Evolutionary conservation across 2,888 invertebrate genomes (phyloP).

Genomic region (Drosophila peninsularis): DNA sequence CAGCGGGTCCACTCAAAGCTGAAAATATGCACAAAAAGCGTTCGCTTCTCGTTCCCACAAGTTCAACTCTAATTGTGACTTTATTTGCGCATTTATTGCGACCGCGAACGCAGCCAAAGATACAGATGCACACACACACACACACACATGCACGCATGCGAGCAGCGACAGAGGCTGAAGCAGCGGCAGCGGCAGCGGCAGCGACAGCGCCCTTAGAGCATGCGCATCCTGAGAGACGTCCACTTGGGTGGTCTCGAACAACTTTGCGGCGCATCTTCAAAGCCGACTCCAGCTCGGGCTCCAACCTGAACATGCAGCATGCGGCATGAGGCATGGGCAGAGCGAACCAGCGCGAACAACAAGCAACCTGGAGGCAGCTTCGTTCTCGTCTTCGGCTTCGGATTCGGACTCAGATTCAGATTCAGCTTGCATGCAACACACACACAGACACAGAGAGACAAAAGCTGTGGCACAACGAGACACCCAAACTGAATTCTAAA

Average conservation of each 20-base stretch:
- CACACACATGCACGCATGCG: slow-evolving; percentile 2
- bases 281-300: slow-evolving; percentile 61
- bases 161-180: slow-evolving; percentile 1
- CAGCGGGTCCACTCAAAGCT: slow-evolving; percentile 33
- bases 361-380: slow-evolving; percentile 51
- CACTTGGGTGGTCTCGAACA: slow-evolving; percentile 84
- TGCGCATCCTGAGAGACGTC: slow-evolving; percentile 66
- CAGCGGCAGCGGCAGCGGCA: slow-evolving; percentile 34
- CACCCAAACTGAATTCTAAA: slow-evolving; percentile 81
- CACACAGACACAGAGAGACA: slow-evolving; percentile 16
- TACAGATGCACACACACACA: slow-evolving; percentile 45
- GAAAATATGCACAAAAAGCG: slow-evolving; percentile 62
- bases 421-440: slow-evolving; percentile 41
- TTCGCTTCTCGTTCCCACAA: slow-evolving; percentile 69
- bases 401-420: slow-evolving; percentile 19
- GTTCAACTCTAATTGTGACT: slow-evolving; percentile 82
- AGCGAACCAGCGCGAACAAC: slow-evolving; percentile 56
- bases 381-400: slow-evolving; percentile 8
- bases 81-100: slow-evolving; percentile 82
- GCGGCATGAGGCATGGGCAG: slow-evolving; percentile 12
- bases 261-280: slow-evolving; percentile 83
- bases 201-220: slow-evolving; percentile 58
- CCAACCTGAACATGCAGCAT: slow-evolving; percentile 81
- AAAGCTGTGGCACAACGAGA: slow-evolving; percentile 42
- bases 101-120: slow-evolving; percentile 41